Evolutionary conservation across 1,140 invertebrate genomes (phyloP), one percentile per base, ranked within the genome.

Genomic region (Subanguina moxae): DNA sequence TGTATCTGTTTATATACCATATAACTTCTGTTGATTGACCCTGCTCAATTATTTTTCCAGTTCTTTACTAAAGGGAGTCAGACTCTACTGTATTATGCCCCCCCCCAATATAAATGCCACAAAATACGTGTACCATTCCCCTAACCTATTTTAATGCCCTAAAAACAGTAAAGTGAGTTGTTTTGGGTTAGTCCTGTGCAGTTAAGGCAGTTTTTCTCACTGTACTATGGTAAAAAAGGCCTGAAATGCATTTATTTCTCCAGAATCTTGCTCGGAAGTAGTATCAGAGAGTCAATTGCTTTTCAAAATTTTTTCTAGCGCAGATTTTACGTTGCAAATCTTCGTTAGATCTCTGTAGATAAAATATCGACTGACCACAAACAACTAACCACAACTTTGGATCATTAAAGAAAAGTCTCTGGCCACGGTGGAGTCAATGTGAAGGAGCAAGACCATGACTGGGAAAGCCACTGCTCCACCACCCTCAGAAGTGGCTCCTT

Each of bases 331-430:
- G n/a, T n/a, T n/a, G n/a, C n/a, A n/a, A n/a, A n/a, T n/a, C n/a
- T n/a, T n/a, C n/a, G n/a, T n/a, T 56, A 23, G 11, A 11, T 11
- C 32, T 11, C 32, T 11, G 32, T 5, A 38, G 11, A 38, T 38
- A 38, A 38, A 38, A n/a, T n/a, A n/a, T n/a, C n/a, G n/a, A n/a
- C n/a, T n/a, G 3, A 38, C 32, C 32, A 38, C 11, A 38, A 5
- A 38, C 1, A 52, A 52, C n/a, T 8, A 15, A 52, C 73, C 73
- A 45, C 61, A 57, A 38, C 62, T 63, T 67, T 80, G 78, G 15
- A 80, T 76, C 76, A 81, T 77, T 30, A 80, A 57, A n/a, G 73
- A 74, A 48, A 79, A 81, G 61, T 80, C 78, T n/a, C 78, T 38
- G 23, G 78, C 78, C 15, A 77, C 56, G 13, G 27, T 58, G 38